A percentile compares a stretch with the other conserved stretches of the same genome.
Evolutionary conservation across 92 coral and sea anemone genomes (phyloP).

Genomic region (Porites evermanni): DNA sequence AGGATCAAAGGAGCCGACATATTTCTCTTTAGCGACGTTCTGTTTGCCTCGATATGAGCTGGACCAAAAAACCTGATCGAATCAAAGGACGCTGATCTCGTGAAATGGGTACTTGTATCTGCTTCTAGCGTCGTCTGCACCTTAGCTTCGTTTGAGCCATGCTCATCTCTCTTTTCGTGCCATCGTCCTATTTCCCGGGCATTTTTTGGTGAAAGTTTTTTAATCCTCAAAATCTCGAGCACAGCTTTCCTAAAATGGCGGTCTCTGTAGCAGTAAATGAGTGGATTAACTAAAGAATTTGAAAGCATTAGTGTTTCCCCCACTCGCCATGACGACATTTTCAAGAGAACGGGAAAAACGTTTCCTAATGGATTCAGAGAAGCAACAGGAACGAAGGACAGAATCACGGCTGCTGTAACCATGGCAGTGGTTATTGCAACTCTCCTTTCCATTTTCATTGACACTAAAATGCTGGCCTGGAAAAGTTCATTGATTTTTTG

Average conservation of each 20-base stretch:
- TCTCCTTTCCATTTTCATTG: no score
- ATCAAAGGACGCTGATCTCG: background rate
- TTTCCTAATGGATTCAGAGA: background rate
- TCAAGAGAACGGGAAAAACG: background rate
- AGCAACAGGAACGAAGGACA: background rate
- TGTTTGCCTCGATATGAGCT: no score
- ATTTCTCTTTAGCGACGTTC: no score
- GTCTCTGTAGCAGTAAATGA: no score
- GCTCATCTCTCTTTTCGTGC: background rate
- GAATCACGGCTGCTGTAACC: conserved; percentile 1
- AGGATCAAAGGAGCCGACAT: no score
- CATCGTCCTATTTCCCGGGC: background rate
- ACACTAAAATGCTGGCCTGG: no score
- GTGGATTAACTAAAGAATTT: background rate
- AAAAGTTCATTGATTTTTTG: background rate
- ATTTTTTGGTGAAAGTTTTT: background rate
- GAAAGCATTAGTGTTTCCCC: background rate
- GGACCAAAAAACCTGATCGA: background rate
- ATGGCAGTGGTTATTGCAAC: background rate
- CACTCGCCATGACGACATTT: background rate
- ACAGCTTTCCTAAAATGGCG: background rate
- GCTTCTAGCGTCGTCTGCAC: background rate
- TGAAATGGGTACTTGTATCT: background rate
- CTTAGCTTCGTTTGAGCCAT: background rate
- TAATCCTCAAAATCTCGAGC: background rate